Conservation (phyloP, 2,888 invertebrate genomes). For the Hermodice carunculata region DNA sequence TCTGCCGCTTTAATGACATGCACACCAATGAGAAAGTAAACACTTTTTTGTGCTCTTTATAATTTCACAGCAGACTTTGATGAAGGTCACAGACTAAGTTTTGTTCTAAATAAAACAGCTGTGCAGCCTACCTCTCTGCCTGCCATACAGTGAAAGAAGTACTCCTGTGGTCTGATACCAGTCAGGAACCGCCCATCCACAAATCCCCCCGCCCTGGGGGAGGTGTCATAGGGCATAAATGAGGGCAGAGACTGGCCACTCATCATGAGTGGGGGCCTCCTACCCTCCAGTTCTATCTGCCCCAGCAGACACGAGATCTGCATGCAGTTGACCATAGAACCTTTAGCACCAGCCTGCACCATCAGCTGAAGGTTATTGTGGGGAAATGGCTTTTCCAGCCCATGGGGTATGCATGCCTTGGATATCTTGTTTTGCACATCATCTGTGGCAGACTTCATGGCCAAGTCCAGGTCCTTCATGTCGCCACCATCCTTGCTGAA, state of each 20-base stretch:
- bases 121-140: conserved; percentile 85
- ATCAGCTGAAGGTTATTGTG: conserved; percentile 97
- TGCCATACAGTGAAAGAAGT: conserved; percentile 99
- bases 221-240: conserved; percentile 87
- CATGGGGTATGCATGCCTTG: conserved; percentile 84
- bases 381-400: conserved; percentile 90
- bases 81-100: too few species aligned
- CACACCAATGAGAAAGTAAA: too few species aligned
- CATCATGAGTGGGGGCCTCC: conserved; percentile 94
- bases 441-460: conserved; percentile 83
- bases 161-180: conserved; percentile 98
- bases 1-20: too few species aligned
- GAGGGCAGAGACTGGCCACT: conserved; percentile 91
- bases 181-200: conserved; percentile 97
- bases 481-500: conserved; percentile 76
- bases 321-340: conserved; percentile 96
- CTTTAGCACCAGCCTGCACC: conserved; percentile 99
- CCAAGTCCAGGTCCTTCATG: conserved; percentile 82
- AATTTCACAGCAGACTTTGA: too few species aligned
- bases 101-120: too few species aligned
- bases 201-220: conserved; percentile 95
- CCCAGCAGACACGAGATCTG: conserved; percentile 98
- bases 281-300: conserved; percentile 98
- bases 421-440: conserved; percentile 89
- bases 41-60: too few species aligned